A percentile compares a stretch with the other conserved stretches of the same genome.
Evolutionary conservation across 2,113 vertebrate species (phyloP).

Genomic region (Lontra canadensis): DNA sequence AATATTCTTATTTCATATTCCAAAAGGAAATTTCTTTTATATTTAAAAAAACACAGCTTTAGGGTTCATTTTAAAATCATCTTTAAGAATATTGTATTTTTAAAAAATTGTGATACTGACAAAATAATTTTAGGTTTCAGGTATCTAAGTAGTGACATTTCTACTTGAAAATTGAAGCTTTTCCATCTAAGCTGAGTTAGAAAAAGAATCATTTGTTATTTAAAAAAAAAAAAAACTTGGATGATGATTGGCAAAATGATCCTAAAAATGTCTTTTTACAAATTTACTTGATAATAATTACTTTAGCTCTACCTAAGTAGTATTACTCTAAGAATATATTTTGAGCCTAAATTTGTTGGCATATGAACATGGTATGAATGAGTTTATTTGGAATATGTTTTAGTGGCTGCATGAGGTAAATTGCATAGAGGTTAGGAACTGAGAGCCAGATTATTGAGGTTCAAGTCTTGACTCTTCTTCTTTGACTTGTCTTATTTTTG

Average conservation of each 20-base stretch:
- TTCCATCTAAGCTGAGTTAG: not conserved
- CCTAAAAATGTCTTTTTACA: not conserved
- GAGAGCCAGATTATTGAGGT: not conserved
- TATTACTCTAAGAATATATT: not conserved
- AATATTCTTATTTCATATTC: not conserved
- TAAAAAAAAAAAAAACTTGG: not conserved
- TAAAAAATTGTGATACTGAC: not conserved
- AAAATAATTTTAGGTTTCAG: not conserved
- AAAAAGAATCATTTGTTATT: slow-evolving; percentile 12
- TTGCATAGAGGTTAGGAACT: not conserved
- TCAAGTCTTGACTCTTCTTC: not conserved
- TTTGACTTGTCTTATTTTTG: not conserved
- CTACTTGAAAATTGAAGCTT: not conserved
- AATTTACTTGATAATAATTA: not conserved
- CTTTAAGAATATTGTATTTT: not conserved
- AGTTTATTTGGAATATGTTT: not conserved
- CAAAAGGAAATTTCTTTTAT: not conserved
- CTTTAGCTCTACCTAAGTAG: not conserved
- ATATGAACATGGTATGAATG: not conserved
- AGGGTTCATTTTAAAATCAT: not conserved
- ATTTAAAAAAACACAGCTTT: not conserved
- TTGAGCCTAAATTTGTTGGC: not conserved
- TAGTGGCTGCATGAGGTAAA: not conserved
- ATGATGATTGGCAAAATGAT: slow-evolving; percentile 7
- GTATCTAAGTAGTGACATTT: slow-evolving; percentile 19